phyloP scores from a whole-genome alignment of 2,797 vertebrate species.

The Sebastes elongatus region DNA sequence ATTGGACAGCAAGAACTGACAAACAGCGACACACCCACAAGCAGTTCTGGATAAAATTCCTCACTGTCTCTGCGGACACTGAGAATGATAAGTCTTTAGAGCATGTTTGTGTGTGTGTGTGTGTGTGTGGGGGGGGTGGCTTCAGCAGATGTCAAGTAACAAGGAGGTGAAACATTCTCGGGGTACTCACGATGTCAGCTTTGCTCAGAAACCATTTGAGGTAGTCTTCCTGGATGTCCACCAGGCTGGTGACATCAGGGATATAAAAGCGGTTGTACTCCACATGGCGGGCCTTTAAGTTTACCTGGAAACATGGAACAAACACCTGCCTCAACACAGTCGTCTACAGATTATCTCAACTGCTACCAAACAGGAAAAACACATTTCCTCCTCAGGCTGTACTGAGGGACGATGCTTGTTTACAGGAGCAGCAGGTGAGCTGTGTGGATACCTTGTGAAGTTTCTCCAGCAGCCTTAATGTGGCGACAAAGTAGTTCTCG shows the following conservation, averaged over 20 bases:
- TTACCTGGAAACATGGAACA: constrained; percentile 84
- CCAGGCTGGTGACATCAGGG: constrained; percentile 92
- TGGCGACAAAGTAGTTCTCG: constrained; percentile 92
- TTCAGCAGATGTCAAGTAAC: not conserved
- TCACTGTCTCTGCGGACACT: not conserved
- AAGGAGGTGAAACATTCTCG: not conserved
- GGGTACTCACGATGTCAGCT: constrained; percentile 91
- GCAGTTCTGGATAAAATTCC: constrained; percentile 9
- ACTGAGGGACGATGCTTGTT: not conserved
- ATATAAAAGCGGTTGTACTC: constrained; percentile 96
- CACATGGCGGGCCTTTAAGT: constrained; percentile 91
- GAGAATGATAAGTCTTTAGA: not conserved
- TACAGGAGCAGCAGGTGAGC: not conserved
- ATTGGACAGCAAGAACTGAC: not conserved
- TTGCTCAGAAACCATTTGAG: constrained; percentile 98
- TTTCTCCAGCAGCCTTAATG: constrained; percentile 92
- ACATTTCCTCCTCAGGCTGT: not conserved
- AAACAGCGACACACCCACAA: not conserved
- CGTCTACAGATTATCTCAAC: not conserved
- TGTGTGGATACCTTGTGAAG: constrained; percentile 89
- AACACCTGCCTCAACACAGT: constrained; percentile 3
- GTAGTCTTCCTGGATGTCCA: constrained; percentile 99
- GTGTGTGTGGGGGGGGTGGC: not conserved
- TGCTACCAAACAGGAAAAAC: not conserved
- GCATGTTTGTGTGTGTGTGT: not conserved